A percentile compares a stretch with the other conserved stretches of the same genome.
These are phyloP conservation scores for Acrocephalus kingi DNA, from an alignment of 2,113 vertebrate genomes.

Conservation along the genomic window DNA sequence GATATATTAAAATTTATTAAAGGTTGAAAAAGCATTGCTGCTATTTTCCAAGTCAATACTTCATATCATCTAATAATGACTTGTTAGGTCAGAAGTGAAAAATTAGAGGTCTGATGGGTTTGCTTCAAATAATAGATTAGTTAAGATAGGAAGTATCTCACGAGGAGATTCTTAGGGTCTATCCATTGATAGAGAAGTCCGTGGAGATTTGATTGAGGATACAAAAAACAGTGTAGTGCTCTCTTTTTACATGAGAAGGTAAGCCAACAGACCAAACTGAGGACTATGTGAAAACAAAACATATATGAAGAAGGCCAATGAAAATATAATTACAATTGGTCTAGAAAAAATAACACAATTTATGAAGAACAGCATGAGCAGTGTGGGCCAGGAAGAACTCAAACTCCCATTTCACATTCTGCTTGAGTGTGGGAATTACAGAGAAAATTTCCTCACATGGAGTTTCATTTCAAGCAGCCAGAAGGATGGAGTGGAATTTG, in stretches of 20 bases:
- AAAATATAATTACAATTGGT: conserved; percentile 77
- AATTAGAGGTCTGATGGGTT: conserved; percentile 18
- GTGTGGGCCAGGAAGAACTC: conserved; percentile 32
- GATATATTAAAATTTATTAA: conserved; percentile 21
- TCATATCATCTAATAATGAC: conserved; percentile 36
- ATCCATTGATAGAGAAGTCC: conserved; percentile 57
- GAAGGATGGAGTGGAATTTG: conserved; percentile 7
- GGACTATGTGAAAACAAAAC: conserved; percentile 69
- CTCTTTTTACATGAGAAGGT: conserved; percentile 56
- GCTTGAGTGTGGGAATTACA: conserved; percentile 33
- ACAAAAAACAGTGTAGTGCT: conserved; percentile 30
- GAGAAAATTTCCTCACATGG: conserved; percentile 27
- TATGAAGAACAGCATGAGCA: conserved; percentile 66
- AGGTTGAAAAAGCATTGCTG: not conserved
- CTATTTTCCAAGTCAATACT: conserved; percentile 43
- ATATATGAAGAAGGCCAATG: conserved; percentile 69
- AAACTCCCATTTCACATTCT: conserved; percentile 58
- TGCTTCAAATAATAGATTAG: conserved; percentile 60
- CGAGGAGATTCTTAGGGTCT: conserved; percentile 26
- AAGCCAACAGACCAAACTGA: conserved; percentile 60
- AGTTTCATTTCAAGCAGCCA: not conserved
- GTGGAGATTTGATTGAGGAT: conserved; percentile 49
- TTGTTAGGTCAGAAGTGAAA: conserved; percentile 49
- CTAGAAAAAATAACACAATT: conserved; percentile 72
- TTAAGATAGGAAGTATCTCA: conserved; percentile 48